Evolutionary conservation across 1,140 invertebrate genomes (phyloP).

Genomic region (Coelopa frigida): DNA sequence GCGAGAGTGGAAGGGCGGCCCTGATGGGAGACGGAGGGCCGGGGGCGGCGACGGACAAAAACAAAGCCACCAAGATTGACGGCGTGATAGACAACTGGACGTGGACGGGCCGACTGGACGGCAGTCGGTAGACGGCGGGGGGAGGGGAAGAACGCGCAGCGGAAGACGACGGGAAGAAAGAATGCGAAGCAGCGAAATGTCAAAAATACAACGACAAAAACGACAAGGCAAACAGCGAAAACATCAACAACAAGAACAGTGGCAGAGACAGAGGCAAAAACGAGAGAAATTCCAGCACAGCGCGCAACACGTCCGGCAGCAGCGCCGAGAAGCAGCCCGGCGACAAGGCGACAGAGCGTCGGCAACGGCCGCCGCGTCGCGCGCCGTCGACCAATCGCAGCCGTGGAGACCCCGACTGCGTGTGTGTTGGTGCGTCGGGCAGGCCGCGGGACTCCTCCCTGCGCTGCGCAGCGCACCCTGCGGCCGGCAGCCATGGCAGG

Average conservation of each 20-base stretch:
- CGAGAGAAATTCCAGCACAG: background rate
- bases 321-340: no score
- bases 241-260: background rate
- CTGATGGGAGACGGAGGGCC: background rate
- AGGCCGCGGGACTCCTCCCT: no score
- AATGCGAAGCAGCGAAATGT: background rate
- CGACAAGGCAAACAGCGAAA: background rate
- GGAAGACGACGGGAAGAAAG: background rate
- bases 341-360: no score
- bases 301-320: no score
- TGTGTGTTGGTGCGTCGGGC: no score
- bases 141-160: background rate
- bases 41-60: background rate
- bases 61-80: slow-evolving; percentile 10
- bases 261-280: no score
- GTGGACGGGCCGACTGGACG: background rate
- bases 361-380: no score
- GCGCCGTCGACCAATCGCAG: slow-evolving; percentile 4
- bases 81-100: slow-evolving; percentile 2
- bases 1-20: background rate
- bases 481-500: no score
- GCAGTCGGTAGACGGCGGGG: background rate
- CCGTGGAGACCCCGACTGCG: slow-evolving; percentile 1
- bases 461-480: no score
- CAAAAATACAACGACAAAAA: background rate